These are phyloP conservation scores for Brachionichthys hirsutus DNA, from an alignment of 2,113 vertebrate species.

Conservation along the genomic window DNA sequence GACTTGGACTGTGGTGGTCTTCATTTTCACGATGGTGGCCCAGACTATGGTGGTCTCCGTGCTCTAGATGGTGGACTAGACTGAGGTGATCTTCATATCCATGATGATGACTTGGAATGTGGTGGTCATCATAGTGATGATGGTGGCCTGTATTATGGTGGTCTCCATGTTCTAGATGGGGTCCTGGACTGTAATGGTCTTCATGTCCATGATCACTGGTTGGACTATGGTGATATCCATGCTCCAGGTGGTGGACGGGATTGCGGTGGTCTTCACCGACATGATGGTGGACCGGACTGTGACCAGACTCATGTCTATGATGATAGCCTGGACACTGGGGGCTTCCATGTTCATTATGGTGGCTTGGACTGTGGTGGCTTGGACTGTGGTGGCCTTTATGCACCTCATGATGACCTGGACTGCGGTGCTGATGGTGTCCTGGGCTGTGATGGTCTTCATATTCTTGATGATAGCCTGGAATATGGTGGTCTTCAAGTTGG, in stretches of 20 bases:
- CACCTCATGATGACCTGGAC: background rate
- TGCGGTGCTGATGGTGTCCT: background rate
- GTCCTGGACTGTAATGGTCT: slow-evolving; percentile 1
- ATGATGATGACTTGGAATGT: background rate
- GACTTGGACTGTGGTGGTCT: background rate
- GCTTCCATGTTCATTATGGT: slow-evolving; percentile 17
- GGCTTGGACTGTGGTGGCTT: background rate
- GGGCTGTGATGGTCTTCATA: slow-evolving; percentile 12
- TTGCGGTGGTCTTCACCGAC: background rate
- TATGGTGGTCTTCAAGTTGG: slow-evolving; percentile 13
- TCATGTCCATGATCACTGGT: background rate
- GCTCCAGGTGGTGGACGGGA: background rate
- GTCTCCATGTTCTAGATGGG: slow-evolving; percentile 8
- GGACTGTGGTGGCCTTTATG: slow-evolving; percentile 9
- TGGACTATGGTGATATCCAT: background rate
- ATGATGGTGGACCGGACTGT: slow-evolving; percentile 3
- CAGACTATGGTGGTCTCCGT: no score
- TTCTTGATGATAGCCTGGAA: slow-evolving; percentile 1
- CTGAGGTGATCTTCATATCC: no score
- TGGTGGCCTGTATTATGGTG: slow-evolving; percentile 14
- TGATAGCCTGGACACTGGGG: slow-evolving; percentile 12
- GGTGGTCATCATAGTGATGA: slow-evolving; percentile 8
- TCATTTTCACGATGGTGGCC: background rate
- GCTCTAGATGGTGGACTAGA: no score
- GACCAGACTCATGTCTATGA: slow-evolving; percentile 27